These are phyloP conservation scores for Rhorus exstirpatorius DNA, from an alignment of 2,888 invertebrate species.

Conservation along the genomic window DNA sequence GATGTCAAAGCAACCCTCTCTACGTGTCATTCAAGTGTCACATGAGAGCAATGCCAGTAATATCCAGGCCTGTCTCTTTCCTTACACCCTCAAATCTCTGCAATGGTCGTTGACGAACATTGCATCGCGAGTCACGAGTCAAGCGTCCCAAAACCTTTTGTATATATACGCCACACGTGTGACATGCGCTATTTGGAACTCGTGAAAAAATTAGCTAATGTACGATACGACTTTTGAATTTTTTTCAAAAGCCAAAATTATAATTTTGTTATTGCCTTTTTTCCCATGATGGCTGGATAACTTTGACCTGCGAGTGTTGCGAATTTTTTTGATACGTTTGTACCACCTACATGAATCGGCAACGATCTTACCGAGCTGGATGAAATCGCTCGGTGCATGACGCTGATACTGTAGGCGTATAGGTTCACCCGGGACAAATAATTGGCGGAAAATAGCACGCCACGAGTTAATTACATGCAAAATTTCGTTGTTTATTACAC, in stretches of 20 bases:
- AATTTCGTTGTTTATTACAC: slow-evolving; percentile 52
- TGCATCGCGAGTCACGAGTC: slow-evolving; percentile 49
- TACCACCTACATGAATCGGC: slow-evolving; percentile 30
- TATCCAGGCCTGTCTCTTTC: slow-evolving; percentile 17
- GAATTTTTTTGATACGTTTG: slow-evolving; percentile 37
- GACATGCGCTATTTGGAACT: not conserved
- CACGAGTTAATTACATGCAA: slow-evolving; percentile 65
- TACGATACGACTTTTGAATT: not conserved
- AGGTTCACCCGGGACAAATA: slow-evolving; percentile 74
- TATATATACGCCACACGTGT: not conserved
- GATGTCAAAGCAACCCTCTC: slow-evolving; percentile 81
- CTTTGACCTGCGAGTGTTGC: not conserved
- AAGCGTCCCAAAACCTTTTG: slow-evolving; percentile 9
- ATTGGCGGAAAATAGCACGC: slow-evolving; percentile 79
- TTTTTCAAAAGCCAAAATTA: not conserved
- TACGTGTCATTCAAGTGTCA: slow-evolving; percentile 84
- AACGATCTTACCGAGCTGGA: slow-evolving; percentile 27
- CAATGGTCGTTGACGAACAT: slow-evolving; percentile 43
- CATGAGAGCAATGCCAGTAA: slow-evolving; percentile 67
- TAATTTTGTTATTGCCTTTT: not conserved
- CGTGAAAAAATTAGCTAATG: slow-evolving; percentile 25
- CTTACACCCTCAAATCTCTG: slow-evolving; percentile 52
- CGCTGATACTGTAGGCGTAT: slow-evolving; percentile 61
- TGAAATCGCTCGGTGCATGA: slow-evolving; percentile 24
- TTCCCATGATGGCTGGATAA: not conserved